Base-by-base conservation (phyloP, 1,140 invertebrate species). In the Atta texana region DNA sequence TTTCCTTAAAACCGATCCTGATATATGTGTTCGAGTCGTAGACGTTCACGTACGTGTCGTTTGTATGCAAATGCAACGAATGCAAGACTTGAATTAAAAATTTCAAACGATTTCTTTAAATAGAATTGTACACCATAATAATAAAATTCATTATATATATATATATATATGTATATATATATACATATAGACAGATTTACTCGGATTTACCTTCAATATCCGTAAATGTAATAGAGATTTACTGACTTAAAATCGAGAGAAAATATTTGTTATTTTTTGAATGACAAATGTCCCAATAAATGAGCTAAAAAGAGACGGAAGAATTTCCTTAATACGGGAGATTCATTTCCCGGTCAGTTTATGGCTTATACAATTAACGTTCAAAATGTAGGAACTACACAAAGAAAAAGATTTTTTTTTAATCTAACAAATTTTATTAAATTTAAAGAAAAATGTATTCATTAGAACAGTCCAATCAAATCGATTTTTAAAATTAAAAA, bases 31-130 rank as follows among this genome's bases (percentile, higher is more conserved):
- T 39, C 34, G 31, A 1, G 7, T 6, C 8, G 21, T 4, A 61
- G 10, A 76, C 55, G 4, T 3, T 59, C 7, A 77, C 34, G 57
- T n/a, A 57, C 39, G n/a, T 16, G 21, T 61, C 34, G 61, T 66
- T 78, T 78, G 4, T 78, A 76, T 76, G 74, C 34, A 76, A 76
- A 76, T 76, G 74, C 53, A n/a, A 59, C 0, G 6, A 44, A 59
- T 61, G 61, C 51, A 28, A 24, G n/a, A 74, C 34, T 75, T 24
- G 55, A 3, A 75, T 75, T 59, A 6, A 24, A 75, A 59, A n/a
- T 55, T 16, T 59, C 5, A 18, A 57, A 12, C 3, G 4, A 3
- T 4, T 3, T 21, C 12, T 59, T 21, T 75, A 16, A 69, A 12
- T 18, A 1, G 7, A 39, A 4, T 39, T n/a, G 31, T 64, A 16